Evolutionary conservation across 2,113 vertebrate species (phyloP).

Genomic region (Elaphurus davidianus): DNA sequence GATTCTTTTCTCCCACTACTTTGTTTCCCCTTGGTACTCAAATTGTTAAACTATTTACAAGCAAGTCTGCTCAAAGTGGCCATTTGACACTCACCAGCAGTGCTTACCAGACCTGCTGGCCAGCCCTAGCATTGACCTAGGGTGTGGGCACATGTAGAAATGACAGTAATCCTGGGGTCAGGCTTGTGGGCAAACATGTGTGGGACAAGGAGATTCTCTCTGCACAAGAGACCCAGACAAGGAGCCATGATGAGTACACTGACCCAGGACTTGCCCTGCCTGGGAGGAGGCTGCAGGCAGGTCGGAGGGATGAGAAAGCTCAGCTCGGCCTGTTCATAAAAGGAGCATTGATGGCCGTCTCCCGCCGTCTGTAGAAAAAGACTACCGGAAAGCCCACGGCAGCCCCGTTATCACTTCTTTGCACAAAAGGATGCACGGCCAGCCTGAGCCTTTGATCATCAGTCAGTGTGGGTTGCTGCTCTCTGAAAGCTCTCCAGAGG

Average conservation of each 20-base stretch:
- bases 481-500: not conserved
- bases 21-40: not conserved
- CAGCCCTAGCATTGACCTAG: not conserved
- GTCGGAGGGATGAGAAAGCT: not conserved
- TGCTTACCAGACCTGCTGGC: not conserved
- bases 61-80: not conserved
- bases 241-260: fast-evolving
- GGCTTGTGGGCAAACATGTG: not conserved
- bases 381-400: not conserved
- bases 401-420: not conserved
- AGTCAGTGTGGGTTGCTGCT: not conserved
- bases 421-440: not conserved
- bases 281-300: not conserved
- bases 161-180: not conserved
- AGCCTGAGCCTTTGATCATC: not conserved
- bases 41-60: not conserved
- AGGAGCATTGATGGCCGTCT: not conserved
- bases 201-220: not conserved
- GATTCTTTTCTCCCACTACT: not conserved
- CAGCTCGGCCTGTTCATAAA: not conserved
- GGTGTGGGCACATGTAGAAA: not conserved
- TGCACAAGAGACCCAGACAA: not conserved
- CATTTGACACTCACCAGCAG: fast-evolving
- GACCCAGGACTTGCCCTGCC: not conserved
- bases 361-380: not conserved